These are phyloP conservation scores for Oncorhynchus tshawytscha DNA, from an alignment of 2,113 vertebrate species.

Conservation along the genomic window DNA sequence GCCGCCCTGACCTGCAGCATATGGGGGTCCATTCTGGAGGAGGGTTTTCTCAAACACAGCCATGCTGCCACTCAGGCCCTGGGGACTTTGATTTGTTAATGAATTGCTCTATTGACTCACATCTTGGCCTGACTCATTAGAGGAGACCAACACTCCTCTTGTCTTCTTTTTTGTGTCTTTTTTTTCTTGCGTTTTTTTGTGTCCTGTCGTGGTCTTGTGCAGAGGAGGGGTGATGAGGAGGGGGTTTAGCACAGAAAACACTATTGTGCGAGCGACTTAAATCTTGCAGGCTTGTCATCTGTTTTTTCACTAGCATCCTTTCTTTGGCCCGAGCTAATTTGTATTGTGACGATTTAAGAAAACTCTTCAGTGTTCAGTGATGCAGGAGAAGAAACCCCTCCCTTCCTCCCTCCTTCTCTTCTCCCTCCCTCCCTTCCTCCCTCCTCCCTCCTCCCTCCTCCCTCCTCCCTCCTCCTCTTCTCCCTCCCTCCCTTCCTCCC, in stretches of 20 bases:
- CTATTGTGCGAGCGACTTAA: slow-evolving; percentile 86
- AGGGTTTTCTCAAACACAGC: slow-evolving; percentile 86
- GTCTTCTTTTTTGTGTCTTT: slow-evolving; percentile 63
- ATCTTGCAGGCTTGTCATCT: slow-evolving; percentile 85
- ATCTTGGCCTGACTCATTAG: slow-evolving; percentile 95
- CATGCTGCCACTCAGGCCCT: slow-evolving; percentile 80
- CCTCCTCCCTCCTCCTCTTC: slow-evolving; percentile 30
- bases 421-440: slow-evolving; percentile 30
- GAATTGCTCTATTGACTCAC: slow-evolving; percentile 99
- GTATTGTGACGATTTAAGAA: slow-evolving; percentile 88
- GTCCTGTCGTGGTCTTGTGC: slow-evolving; percentile 50
- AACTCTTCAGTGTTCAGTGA: slow-evolving; percentile 81
- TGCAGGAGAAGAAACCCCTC: slow-evolving; percentile 73
- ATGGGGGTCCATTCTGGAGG: slow-evolving; percentile 91
- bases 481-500: slow-evolving; percentile 14
- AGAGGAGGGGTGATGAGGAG: slow-evolving; percentile 45
- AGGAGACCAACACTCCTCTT: slow-evolving; percentile 85
- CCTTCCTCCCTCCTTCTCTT: slow-evolving; percentile 37
- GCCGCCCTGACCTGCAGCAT: slow-evolving; percentile 93
- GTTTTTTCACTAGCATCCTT: slow-evolving; percentile 64
- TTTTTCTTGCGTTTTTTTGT: slow-evolving; percentile 59
- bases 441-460: background rate
- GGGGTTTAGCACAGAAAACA: slow-evolving; percentile 73
- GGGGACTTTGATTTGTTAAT: slow-evolving; percentile 99
- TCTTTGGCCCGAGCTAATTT: slow-evolving; percentile 84